A percentile compares a stretch with the other conserved stretches of the same genome.
Conservation (phyloP, 2,888 invertebrate genomes). For the Sinelater perroti region DNA sequence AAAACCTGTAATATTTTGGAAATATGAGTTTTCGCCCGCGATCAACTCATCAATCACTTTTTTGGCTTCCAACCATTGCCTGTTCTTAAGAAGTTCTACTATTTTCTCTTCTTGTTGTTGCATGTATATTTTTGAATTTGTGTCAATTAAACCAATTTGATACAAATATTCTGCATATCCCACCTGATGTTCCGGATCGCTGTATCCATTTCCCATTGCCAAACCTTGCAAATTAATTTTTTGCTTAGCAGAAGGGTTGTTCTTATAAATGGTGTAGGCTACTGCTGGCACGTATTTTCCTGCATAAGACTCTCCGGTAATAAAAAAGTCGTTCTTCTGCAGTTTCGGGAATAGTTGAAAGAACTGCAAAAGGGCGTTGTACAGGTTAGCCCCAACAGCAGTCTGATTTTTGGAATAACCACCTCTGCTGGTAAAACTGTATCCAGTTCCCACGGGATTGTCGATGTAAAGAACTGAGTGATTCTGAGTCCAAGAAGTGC, state of each 20-base stretch:
- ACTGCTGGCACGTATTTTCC: constrained; percentile 84
- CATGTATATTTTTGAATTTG: constrained; percentile 69
- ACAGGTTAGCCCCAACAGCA: constrained; percentile 82
- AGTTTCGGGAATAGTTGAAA: constrained; percentile 83
- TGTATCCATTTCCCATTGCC: constrained; percentile 82
- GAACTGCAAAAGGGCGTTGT: constrained; percentile 81
- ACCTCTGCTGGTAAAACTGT: constrained; percentile 84
- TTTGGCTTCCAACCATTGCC: constrained; percentile 75
- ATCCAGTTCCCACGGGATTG: constrained; percentile 93
- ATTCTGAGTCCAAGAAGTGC: constrained; percentile 81
- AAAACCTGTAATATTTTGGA: constrained; percentile 79
- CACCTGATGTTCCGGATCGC: constrained; percentile 81
- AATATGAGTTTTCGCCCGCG: constrained; percentile 77
- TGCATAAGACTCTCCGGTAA: constrained; percentile 90
- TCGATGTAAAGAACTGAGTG: constrained; percentile 89
- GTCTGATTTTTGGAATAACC: constrained; percentile 84
- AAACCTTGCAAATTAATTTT: constrained; percentile 79
- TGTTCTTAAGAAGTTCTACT: constrained; percentile 67
- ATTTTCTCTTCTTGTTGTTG: constrained; percentile 68
- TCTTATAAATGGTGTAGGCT: constrained; percentile 75
- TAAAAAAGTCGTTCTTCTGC: constrained; percentile 80
- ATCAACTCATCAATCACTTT: constrained; percentile 75
- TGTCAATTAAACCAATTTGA: constrained; percentile 77
- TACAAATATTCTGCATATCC: constrained; percentile 82
- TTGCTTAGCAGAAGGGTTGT: constrained; percentile 65